A percentile compares a stretch with the other conserved stretches of the same genome.
Conservation (phyloP, 2,797 vertebrate genomes). For the Lophotriccus pileatus region DNA sequence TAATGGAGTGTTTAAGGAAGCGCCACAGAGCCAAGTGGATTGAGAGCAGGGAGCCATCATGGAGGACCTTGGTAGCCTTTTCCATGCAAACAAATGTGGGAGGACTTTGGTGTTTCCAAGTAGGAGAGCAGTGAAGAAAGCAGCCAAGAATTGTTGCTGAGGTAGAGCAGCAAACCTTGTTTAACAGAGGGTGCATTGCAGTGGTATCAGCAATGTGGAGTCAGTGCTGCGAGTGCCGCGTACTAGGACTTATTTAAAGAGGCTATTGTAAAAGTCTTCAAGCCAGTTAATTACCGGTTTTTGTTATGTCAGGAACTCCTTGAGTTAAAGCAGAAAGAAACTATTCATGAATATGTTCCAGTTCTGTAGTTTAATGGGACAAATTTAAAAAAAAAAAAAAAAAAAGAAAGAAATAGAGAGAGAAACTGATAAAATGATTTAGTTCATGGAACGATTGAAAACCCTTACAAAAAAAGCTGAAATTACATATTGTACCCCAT, state of each 20-base stretch:
- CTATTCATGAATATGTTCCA: slow-evolving; percentile 81
- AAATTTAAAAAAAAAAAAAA: slow-evolving; percentile 56
- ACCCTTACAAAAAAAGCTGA: slow-evolving; percentile 64
- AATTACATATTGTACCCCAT: slow-evolving; percentile 71
- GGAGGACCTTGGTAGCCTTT: neutral
- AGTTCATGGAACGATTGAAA: slow-evolving; percentile 67
- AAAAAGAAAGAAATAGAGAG: neutral
- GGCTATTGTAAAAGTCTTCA: slow-evolving; percentile 76
- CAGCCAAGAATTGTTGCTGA: neutral
- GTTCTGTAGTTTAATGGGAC: slow-evolving; percentile 80
- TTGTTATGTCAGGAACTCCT: slow-evolving; percentile 81
- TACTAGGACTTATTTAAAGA: slow-evolving; percentile 73
- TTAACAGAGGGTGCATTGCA: slow-evolving; percentile 58
- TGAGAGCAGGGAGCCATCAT: neutral
- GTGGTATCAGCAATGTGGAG: slow-evolving; percentile 59
- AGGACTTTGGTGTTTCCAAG: neutral
- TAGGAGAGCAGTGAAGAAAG: neutral
- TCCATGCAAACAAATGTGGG: neutral
- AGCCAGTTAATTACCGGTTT: slow-evolving; percentile 81
- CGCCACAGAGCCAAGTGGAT: neutral
- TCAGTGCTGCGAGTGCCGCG: slow-evolving; percentile 8
- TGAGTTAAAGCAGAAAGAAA: slow-evolving; percentile 78
- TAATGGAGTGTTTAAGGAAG: neutral
- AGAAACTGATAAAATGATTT: slow-evolving; percentile 78
- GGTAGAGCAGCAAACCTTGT: slow-evolving; percentile 11